phyloP scores from a whole-genome alignment of 2,888 invertebrate genomes.

The Andrena bicolor region DNA sequence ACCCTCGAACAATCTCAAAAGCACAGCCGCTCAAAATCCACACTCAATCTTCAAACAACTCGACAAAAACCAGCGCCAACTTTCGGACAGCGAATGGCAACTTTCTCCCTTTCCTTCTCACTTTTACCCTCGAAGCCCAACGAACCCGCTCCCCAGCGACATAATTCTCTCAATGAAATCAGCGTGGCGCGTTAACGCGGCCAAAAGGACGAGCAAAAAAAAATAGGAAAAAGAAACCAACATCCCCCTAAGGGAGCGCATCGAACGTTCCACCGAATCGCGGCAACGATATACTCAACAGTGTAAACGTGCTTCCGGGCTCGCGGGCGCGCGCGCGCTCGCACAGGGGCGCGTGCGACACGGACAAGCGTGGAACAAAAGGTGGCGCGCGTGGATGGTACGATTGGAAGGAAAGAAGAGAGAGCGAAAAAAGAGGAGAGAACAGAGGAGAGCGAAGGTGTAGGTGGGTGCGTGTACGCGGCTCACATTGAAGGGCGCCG shows the following conservation, averaged over 20 bases:
- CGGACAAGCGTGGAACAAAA: constrained; percentile 41
- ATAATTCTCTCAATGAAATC: constrained; percentile 17
- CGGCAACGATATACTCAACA: constrained; percentile 37
- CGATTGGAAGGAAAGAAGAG: neutral
- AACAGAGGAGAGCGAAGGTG: constrained; percentile 3
- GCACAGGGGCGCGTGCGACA: neutral
- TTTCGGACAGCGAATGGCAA: too few species aligned
- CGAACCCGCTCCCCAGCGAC: neutral
- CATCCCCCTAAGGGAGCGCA: constrained; percentile 3
- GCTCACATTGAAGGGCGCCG: constrained; percentile 1
- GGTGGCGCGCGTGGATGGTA: neutral
- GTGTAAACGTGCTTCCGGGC: constrained; percentile 41
- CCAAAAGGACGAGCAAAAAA: neutral
- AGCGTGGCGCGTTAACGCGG: neutral
- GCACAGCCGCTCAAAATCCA: too few species aligned
- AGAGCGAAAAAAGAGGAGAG: neutral
- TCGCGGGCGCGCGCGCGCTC: neutral
- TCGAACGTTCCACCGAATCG: constrained; percentile 34
- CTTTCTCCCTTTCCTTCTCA: neutral
- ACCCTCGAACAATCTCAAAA: too few species aligned
- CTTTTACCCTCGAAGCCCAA: too few species aligned
- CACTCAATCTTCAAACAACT: too few species aligned
- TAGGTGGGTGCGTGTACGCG: constrained; percentile 33
- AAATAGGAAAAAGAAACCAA: neutral
- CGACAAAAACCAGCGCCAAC: too few species aligned